Evolutionary conservation across 2,113 vertebrate species (phyloP).

Genomic region (Corythaixoides concolor): DNA sequence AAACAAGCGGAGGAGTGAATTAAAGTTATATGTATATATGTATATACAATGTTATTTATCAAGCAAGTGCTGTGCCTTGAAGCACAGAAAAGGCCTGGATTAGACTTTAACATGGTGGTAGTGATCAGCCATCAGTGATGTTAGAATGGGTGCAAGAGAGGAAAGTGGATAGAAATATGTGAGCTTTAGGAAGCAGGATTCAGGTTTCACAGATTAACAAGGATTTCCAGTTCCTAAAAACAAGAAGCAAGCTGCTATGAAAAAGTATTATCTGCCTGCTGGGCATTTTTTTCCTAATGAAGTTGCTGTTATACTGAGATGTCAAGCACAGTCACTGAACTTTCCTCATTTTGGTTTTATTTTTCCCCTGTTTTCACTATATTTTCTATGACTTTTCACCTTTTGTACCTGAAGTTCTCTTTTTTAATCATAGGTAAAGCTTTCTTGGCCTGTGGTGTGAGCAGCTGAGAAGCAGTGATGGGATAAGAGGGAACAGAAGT

Average conservation of each 20-base stretch:
- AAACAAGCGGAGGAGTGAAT: background rate
- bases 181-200: background rate
- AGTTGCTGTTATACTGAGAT: background rate
- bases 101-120: background rate
- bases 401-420: background rate
- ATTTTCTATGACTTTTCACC: background rate
- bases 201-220: background rate
- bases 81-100: background rate
- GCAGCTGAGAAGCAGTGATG: background rate
- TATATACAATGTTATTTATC: background rate
- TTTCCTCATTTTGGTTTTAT: background rate
- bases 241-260: background rate
- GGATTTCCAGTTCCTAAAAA: background rate
- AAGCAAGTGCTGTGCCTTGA: background rate
- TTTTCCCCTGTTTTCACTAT: background rate
- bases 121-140: background rate
- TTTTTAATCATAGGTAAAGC: background rate
- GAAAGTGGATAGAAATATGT: background rate
- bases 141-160: background rate
- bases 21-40: background rate
- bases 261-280: background rate
- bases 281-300: background rate
- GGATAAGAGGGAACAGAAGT: background rate
- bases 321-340: background rate
- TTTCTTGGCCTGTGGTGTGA: background rate